phyloP scores from a whole-genome alignment of 2,888 invertebrate species.

The Kryphioiulus occultus region DNA sequence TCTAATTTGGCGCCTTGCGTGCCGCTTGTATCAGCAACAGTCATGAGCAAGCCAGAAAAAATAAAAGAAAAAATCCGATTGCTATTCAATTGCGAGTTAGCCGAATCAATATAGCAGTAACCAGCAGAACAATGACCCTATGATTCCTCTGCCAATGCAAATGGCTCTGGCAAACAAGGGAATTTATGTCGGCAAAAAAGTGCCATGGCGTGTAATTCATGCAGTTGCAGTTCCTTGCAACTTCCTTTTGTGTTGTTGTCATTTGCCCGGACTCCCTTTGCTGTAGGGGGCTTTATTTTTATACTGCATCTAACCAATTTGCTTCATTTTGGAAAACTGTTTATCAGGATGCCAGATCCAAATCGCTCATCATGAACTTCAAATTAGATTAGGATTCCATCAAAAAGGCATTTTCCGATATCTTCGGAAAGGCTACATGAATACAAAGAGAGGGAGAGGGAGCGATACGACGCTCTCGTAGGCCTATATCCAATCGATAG shows the following conservation, averaged over 20 bases:
- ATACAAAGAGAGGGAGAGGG: background rate
- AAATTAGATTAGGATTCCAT: constrained; percentile 51
- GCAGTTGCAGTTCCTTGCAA: background rate
- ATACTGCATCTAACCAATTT: constrained; percentile 46
- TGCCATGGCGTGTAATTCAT: background rate
- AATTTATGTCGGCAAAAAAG: background rate
- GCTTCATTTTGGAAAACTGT: constrained; percentile 48
- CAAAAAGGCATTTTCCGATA: constrained; percentile 49
- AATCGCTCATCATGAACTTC: constrained; percentile 51
- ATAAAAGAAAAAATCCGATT: background rate
- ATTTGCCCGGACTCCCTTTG: background rate
- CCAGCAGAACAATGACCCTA: background rate
- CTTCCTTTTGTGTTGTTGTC: constrained; percentile 1
- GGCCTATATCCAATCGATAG: background rate
- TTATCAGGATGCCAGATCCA: constrained; percentile 46
- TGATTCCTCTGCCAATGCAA: background rate
- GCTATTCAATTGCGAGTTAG: constrained; percentile 1
- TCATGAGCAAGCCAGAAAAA: background rate
- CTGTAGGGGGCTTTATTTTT: constrained; percentile 10
- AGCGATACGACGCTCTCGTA: background rate
- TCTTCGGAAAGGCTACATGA: constrained; percentile 37
- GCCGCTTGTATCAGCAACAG: background rate
- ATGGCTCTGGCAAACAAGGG: background rate
- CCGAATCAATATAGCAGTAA: background rate
- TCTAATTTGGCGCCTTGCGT: background rate